Conservation (phyloP, 2,797 vertebrate genomes). For the Peromyscus nudipes region DNA sequence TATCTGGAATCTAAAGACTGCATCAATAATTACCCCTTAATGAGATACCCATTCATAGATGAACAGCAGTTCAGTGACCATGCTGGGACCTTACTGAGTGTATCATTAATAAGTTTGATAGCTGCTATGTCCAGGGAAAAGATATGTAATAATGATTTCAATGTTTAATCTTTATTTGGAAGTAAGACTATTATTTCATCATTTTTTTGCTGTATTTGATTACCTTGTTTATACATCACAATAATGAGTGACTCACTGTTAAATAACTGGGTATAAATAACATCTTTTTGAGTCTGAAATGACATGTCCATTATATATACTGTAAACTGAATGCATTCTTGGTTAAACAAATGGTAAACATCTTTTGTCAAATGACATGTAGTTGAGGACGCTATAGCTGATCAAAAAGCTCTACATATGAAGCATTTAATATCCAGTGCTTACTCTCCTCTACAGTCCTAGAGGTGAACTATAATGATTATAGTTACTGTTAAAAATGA, state of each 20-base stretch:
- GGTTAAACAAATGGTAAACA: neutral
- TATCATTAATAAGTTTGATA: neutral
- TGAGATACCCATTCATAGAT: neutral
- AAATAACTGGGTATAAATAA: neutral
- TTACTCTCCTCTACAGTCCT: neutral
- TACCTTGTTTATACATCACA: neutral
- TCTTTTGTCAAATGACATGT: neutral
- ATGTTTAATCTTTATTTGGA: neutral
- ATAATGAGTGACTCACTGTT: neutral
- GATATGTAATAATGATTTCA: neutral
- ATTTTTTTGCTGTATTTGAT: neutral
- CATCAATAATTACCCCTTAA: neutral
- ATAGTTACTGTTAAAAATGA: neutral
- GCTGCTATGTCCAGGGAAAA: neutral
- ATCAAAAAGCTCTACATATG: neutral
- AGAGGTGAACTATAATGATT: neutral
- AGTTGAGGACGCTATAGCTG: neutral
- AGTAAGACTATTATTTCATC: neutral
- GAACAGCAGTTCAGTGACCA: neutral
- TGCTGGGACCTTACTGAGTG: neutral
- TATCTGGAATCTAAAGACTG: neutral
- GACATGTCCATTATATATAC: neutral
- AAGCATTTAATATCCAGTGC: neutral
- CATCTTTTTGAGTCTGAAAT: neutral
- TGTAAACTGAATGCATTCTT: neutral